Evolutionary conservation across 2,797 vertebrate genomes (phyloP).

Genomic region (Bradypus variegatus): DNA sequence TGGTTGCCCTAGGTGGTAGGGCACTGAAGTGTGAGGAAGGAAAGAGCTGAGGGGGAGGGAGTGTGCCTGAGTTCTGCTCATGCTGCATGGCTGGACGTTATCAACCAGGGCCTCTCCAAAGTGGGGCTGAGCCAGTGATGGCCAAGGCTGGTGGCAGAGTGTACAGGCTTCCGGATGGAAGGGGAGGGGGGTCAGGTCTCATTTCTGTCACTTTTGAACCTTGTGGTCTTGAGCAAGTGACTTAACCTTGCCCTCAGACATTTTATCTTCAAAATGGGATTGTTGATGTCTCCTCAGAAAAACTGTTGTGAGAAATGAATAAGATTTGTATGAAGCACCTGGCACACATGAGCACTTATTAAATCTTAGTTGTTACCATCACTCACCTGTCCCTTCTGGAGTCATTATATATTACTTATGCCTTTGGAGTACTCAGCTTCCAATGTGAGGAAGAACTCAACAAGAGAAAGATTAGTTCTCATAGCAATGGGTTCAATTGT

Average conservation of each 20-base stretch:
- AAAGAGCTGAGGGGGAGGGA: rapidly evolving
- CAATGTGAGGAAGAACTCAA: not conserved
- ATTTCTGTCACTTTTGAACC: not conserved
- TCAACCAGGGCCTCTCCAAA: not conserved
- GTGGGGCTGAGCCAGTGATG: not conserved
- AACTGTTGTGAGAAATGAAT: not conserved
- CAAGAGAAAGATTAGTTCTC: not conserved
- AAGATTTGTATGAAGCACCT: not conserved
- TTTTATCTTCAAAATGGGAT: not conserved
- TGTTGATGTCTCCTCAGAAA: not conserved
- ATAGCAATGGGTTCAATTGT: not conserved
- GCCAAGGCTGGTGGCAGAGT: not conserved
- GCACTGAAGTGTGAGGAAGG: not conserved
- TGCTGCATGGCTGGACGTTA: rapidly evolving
- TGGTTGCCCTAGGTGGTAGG: not conserved
- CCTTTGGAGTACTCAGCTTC: not conserved
- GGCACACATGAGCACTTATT: not conserved
- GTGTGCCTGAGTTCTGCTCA: not conserved
- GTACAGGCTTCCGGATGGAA: not conserved
- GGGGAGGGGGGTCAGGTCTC: not conserved
- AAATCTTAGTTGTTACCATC: not conserved
- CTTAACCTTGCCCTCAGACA: not conserved
- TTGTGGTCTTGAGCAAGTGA: not conserved
- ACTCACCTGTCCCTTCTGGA: not conserved
- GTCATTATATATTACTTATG: not conserved